phyloP scores from a whole-genome alignment of 2,113 vertebrate genomes.

The Poeciliopsis retropinna region DNA sequence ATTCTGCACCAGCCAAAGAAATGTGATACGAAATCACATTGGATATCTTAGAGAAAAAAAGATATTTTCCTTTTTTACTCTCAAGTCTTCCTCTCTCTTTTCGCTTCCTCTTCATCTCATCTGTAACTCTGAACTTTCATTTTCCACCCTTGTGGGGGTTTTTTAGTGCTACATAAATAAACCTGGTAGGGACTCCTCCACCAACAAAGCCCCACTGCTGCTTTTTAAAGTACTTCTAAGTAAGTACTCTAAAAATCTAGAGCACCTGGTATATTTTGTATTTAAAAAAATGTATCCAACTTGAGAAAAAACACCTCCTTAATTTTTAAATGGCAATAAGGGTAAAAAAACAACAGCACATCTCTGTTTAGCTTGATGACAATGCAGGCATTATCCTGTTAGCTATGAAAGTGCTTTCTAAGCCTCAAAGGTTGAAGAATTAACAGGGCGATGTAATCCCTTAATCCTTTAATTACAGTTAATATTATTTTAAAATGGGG shows the following conservation, averaged over 20 bases:
- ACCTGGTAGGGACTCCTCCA: background rate
- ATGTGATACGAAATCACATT: background rate
- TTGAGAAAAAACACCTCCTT: conserved; percentile 17
- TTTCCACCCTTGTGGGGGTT: background rate
- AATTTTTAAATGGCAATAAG: conserved; percentile 53
- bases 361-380: conserved; percentile 46
- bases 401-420: conserved; percentile 42
- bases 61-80: conserved; percentile 37
- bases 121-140: conserved; percentile 49
- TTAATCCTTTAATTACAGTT: conserved; percentile 74
- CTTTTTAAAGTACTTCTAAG: conserved; percentile 5
- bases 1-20: conserved; percentile 1
- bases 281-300: conserved; percentile 4
- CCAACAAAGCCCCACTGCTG: background rate
- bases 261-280: conserved; percentile 3
- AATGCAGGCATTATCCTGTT: conserved; percentile 25
- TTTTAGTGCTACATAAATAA: background rate
- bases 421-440: conserved; percentile 47
- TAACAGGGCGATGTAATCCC: conserved; percentile 63
- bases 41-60: conserved; percentile 28
- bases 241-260: conserved; percentile 38
- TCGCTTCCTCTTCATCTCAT: conserved; percentile 38
- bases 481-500: conserved; percentile 53
- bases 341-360: conserved; percentile 16
- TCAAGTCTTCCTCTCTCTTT: conserved; percentile 30